Conservation (phyloP, 2,113 vertebrate genomes). For the Circaetus cinerascens region DNA sequence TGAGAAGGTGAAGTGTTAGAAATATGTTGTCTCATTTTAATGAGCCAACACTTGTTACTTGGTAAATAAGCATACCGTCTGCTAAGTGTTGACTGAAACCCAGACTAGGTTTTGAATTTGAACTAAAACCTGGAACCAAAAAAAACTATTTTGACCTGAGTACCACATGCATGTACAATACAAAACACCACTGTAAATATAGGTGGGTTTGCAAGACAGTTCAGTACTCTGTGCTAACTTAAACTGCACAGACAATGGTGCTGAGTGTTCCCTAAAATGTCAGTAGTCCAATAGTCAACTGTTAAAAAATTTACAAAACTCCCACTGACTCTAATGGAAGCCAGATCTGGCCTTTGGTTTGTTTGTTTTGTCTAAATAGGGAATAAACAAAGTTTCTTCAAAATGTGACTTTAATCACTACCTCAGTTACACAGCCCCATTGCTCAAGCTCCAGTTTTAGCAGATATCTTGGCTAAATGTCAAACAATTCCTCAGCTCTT, state of each 20-base stretch:
- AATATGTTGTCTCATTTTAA: not conserved
- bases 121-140: not conserved
- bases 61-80: not conserved
- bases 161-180: not conserved
- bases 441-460: not conserved
- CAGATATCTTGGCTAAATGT: not conserved
- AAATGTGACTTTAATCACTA: not conserved
- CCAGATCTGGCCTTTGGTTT: not conserved
- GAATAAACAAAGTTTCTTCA: not conserved
- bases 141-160: not conserved
- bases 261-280: not conserved
- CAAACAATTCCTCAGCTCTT: slow-evolving; percentile 28
- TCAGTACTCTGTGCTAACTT: not conserved
- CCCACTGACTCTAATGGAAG: not conserved
- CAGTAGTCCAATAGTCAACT: not conserved
- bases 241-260: not conserved
- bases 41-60: not conserved
- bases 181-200: not conserved
- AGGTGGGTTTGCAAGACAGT: not conserved
- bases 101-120: not conserved
- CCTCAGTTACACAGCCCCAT: not conserved
- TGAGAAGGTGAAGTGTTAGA: not conserved
- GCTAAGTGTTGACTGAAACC: not conserved
- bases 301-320: not conserved
- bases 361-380: not conserved